Base-by-base conservation (phyloP, 2,888 invertebrate genomes). In the Drosophila sordidapex region DNA sequence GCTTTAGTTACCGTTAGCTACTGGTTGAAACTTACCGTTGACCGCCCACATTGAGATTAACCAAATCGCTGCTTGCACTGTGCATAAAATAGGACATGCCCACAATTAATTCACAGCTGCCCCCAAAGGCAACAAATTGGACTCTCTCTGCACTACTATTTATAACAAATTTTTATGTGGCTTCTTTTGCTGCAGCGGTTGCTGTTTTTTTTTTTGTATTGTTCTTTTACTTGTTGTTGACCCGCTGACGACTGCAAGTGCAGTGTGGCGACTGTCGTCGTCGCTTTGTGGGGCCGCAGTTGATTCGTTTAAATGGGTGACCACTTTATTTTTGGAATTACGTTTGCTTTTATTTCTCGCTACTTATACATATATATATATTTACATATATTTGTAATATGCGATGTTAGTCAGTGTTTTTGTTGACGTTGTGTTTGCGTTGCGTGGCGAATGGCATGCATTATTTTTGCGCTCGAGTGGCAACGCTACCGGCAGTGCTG, bases 31-130 rank as follows among this genome's bases (percentile, higher is more conserved):
- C 93, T 93, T 94, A 98, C 98, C 97, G 96, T 90, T 97, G 97
- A 76, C 99, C 99, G 70, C 99, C 99, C 82, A 99, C 98, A 94
- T 99, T 99, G 81, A 99, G 95, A 93, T 98, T 97, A 72, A 99
- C 96, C 84, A 99, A 98, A 94, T 93, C 93, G 63, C 91, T 90
- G 74, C 79, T 92, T 29, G 91, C 90, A 59, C 86, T 84, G 74
- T 91, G 90, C 70, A 90, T 83, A 81, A 91, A 91, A 81, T 92
- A 91, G 81, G 92, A 90, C 92, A 92, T 92, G 67, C 64, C 79
- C 29, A 40, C 38, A 70, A 69, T 49, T 46, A 51, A 35, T 60
- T 73, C 40, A 61, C 63, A 62, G 70, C 67, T 70, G 73, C 73
- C 40, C 57, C 38, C 58, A 52, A 56, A 49, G 70, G 65, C 65